Evolutionary conservation across 2,797 vertebrate genomes (phyloP).

Genomic region (Myoxocephalus aenaeus): DNA sequence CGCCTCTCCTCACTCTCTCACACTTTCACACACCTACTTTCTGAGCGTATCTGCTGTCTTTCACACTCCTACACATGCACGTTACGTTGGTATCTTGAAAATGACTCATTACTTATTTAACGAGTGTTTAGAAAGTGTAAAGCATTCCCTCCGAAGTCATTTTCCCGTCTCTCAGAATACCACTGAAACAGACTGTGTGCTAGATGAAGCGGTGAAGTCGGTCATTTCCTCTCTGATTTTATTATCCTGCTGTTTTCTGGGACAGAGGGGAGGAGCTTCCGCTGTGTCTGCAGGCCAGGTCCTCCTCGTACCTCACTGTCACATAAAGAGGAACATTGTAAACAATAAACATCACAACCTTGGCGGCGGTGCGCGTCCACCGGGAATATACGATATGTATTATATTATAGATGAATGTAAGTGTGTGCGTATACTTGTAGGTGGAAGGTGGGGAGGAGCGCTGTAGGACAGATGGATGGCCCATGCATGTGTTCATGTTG

Average conservation of each 20-base stretch:
- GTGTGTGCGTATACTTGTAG: constrained; percentile 2
- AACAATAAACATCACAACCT: constrained; percentile 64
- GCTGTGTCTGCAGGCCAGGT: background rate
- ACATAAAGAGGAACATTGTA: constrained; percentile 51
- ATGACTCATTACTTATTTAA: constrained; percentile 64
- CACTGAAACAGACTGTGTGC: constrained; percentile 16
- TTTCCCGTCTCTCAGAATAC: constrained; percentile 31
- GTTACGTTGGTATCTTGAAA: constrained; percentile 36
- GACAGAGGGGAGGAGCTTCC: constrained; percentile 21
- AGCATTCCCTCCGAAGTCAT: constrained; percentile 37
- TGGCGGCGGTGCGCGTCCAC: constrained; percentile 49
- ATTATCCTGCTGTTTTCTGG: constrained; percentile 54
- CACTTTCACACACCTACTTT: constrained; percentile 38
- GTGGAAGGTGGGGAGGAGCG: constrained; percentile 10
- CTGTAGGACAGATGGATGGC: constrained; percentile 35
- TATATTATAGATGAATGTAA: constrained; percentile 8
- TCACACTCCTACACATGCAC: constrained; percentile 59
- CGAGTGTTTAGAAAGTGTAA: constrained; percentile 36
- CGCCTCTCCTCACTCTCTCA: constrained; percentile 11
- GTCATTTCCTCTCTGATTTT: constrained; percentile 50
- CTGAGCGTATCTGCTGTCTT: constrained; percentile 47
- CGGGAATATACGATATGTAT: constrained; percentile 38
- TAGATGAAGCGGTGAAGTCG: constrained; percentile 37
- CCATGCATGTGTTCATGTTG: constrained; percentile 6
- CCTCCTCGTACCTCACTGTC: constrained; percentile 55